Evolutionary conservation across 2,797 vertebrate genomes (phyloP).

Genomic region (Micromesistius poutassou): DNA sequence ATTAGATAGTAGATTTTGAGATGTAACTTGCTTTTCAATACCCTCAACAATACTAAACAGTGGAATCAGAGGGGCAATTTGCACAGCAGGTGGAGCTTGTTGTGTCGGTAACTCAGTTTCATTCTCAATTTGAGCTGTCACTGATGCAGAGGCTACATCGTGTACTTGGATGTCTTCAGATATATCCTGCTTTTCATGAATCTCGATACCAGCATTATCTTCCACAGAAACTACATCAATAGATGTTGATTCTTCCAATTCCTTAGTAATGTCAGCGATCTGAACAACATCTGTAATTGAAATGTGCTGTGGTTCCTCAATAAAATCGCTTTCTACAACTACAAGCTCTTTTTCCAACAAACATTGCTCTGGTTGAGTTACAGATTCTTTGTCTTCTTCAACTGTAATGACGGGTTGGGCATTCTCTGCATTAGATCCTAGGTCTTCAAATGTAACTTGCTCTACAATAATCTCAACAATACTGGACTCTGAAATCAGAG

Average conservation of each 20-base stretch:
- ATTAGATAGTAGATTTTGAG: background rate
- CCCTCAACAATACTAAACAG: too few species aligned
- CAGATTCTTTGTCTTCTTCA: background rate
- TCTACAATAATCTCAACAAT: conserved; percentile 18
- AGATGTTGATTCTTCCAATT: conserved; percentile 11
- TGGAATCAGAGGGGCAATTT: too few species aligned
- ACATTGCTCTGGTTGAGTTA: background rate
- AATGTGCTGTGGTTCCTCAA: background rate
- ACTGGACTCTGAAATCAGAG: conserved; percentile 10
- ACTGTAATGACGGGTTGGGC: conserved; percentile 14
- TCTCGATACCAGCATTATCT: conserved; percentile 17
- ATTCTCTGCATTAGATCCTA: conserved; percentile 6
- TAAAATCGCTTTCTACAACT: background rate
- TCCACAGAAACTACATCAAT: conserved; percentile 14
- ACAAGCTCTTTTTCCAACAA: background rate
- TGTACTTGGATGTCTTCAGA: background rate
- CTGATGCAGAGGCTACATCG: background rate
- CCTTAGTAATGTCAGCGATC: conserved; percentile 32
- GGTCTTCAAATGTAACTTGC: background rate
- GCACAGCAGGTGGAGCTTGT: too few species aligned
- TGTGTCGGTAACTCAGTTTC: too few species aligned
- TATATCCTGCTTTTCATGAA: conserved; percentile 13
- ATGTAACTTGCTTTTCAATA: conserved; percentile 5
- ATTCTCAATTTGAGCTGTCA: too few species aligned
- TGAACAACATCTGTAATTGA: background rate